A percentile compares a stretch with the other conserved stretches of the same genome.
Evolutionary conservation across 1,140 invertebrate genomes (phyloP).

Genomic region (Microvelia longipes): DNA sequence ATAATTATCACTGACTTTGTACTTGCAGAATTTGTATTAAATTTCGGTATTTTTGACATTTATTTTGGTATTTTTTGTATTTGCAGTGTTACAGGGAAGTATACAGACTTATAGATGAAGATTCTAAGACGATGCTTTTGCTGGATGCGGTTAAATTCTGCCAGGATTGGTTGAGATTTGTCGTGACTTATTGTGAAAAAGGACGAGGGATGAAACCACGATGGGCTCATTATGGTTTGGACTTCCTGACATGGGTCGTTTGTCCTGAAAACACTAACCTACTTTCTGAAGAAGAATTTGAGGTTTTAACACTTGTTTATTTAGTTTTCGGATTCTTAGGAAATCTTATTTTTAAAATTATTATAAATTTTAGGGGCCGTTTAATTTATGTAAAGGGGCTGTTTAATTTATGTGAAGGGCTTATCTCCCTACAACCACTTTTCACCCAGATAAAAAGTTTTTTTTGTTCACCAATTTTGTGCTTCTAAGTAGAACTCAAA

Average conservation of each 20-base stretch:
- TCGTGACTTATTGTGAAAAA: conserved; percentile 59
- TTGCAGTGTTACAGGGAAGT: conserved; percentile 66
- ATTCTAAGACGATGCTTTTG: conserved; percentile 30
- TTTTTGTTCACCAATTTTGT: no score
- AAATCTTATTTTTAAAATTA: no score
- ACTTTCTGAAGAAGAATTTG: conserved; percentile 59
- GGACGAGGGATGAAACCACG: conserved; percentile 65
- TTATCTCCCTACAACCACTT: no score
- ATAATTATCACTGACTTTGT: no score
- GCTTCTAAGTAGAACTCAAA: no score
- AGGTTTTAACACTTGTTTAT: conserved; percentile 30
- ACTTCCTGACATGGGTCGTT: conserved; percentile 66
- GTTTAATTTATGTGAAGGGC: background rate
- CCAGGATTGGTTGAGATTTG: conserved; percentile 74
- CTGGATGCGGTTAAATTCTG: conserved; percentile 55
- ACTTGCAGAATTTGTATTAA: no score
- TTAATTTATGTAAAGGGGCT: background rate
- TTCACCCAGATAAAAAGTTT: no score
- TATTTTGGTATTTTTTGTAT: no score
- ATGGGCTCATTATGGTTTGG: conserved; percentile 71
- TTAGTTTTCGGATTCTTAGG: background rate
- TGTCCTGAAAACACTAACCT: conserved; percentile 62
- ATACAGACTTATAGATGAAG: conserved; percentile 40
- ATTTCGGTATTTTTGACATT: no score
- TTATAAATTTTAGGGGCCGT: no score